Evolutionary conservation across 1,140 invertebrate genomes (phyloP), one percentile per base, ranked within the genome.

Genomic region (Fopius arisanus): DNA sequence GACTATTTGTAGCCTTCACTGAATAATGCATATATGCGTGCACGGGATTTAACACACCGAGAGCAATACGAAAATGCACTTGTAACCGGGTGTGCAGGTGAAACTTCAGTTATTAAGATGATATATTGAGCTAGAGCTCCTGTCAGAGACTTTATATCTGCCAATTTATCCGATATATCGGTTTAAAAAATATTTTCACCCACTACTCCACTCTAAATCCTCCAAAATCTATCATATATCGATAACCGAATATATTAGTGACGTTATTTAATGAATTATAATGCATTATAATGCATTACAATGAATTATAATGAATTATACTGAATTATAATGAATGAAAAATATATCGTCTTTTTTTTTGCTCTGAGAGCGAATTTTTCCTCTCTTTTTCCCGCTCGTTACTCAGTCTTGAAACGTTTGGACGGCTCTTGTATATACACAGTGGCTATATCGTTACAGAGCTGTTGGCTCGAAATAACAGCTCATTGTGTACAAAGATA

Each of bases 81-180:
- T 70, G 59, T 51, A 63, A 40, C 65, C 21, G 9, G 73, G 78
- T 81, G 75, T 71, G 78, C 80, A 82, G 82, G 79, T 83, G 82
- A 72, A 83, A 82, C 77, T 78, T 72, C 77, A 74, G 75, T 81
- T 84, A 83, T 85, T 83, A 82, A 76, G 68, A 84, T 83, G 81
- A 85, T 84, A 83, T 84, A 85, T 71, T n/a, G 48, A 3, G 28
- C 48, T 31, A 70, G n/a, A n/a, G n/a, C n/a, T n/a, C n/a, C n/a
- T n/a, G n/a, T n/a, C n/a, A n/a, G n/a, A n/a, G n/a, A n/a, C n/a
- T n/a, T n/a, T n/a, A n/a, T n/a, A n/a, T n/a, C n/a, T n/a, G n/a
- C n/a, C n/a, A n/a, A n/a, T n/a, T n/a, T n/a, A n/a, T n/a, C n/a
- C n/a, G n/a, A n/a, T n/a, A n/a, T n/a, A n/a, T n/a, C n/a, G n/a